A percentile compares a stretch with the other conserved stretches of the same genome.
These are phyloP conservation scores for Ardeotis arabs DNA, from an alignment of 2,113 vertebrate genomes.

Conservation along the genomic window DNA sequence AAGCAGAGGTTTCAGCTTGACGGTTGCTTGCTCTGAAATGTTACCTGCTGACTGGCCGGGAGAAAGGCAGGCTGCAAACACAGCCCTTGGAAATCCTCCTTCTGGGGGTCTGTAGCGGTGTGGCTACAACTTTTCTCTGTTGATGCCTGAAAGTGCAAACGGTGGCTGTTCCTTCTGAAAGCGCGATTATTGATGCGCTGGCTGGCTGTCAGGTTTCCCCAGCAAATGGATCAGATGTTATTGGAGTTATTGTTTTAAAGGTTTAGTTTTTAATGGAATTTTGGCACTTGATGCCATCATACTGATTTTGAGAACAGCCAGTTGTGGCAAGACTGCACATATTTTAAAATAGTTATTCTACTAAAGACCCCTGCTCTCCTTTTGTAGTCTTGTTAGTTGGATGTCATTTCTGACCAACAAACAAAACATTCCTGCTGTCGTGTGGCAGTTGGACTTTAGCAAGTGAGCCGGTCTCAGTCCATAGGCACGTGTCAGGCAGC, in stretches of 20 bases:
- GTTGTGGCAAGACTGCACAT: not conserved
- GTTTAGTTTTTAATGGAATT: not conserved
- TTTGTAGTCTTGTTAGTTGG: not conserved
- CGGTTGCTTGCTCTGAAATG: not conserved
- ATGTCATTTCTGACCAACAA: not conserved
- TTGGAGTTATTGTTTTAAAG: not conserved
- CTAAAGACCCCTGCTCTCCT: not conserved
- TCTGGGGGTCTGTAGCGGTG: accelerated
- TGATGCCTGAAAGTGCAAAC: not conserved
- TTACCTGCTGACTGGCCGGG: not conserved
- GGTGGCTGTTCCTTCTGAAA: not conserved
- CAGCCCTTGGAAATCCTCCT: not conserved
- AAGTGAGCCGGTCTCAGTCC: not conserved
- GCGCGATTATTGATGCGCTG: not conserved
- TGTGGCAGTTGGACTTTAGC: not conserved
- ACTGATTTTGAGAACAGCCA: not conserved
- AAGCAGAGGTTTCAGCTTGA: not conserved
- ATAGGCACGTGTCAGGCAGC: not conserved
- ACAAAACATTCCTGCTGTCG: not conserved
- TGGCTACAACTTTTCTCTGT: not conserved
- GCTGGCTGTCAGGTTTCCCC: not conserved
- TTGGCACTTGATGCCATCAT: not conserved
- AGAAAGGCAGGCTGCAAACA: not conserved
- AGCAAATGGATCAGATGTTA: not conserved
- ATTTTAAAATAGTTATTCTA: not conserved